Conservation (phyloP, 30 jellyfish, hydroid and myxozoan genomes). For the Aurelia coerulea region DNA sequence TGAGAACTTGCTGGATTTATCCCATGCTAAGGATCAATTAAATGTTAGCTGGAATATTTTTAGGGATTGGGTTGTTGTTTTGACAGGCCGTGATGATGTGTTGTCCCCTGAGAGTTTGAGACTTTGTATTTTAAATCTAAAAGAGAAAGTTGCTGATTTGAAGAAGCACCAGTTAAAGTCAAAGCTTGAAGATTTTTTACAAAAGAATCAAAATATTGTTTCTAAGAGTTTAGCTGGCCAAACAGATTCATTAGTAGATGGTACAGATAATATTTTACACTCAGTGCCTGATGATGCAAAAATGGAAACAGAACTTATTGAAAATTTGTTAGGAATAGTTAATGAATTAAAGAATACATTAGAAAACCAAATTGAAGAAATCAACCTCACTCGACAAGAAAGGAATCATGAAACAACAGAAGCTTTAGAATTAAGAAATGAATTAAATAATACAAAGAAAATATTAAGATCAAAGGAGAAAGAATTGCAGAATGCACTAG, state of each 20-base stretch:
- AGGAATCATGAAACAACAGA: neutral
- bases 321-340: neutral
- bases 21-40: neutral
- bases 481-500: neutral
- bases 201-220: neutral
- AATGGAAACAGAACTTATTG: neutral
- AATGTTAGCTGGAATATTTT: neutral
- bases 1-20: slow-evolving; percentile 5
- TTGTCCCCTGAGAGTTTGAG: neutral
- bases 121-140: neutral
- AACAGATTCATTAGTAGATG: neutral
- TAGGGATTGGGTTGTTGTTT: slow-evolving; percentile 14
- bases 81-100: neutral
- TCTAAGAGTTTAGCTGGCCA: neutral
- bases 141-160: neutral
- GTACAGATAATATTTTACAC: too few species aligned
- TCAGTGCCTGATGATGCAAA: too few species aligned
- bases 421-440: neutral
- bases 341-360: neutral
- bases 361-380: neutral
- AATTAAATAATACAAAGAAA: neutral
- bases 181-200: too few species aligned
- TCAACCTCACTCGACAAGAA: neutral
- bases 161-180: neutral
- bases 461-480: neutral